These are phyloP conservation scores for Pogonus chalceus DNA, from an alignment of 1,140 invertebrate genomes.

Conservation along the genomic window DNA sequence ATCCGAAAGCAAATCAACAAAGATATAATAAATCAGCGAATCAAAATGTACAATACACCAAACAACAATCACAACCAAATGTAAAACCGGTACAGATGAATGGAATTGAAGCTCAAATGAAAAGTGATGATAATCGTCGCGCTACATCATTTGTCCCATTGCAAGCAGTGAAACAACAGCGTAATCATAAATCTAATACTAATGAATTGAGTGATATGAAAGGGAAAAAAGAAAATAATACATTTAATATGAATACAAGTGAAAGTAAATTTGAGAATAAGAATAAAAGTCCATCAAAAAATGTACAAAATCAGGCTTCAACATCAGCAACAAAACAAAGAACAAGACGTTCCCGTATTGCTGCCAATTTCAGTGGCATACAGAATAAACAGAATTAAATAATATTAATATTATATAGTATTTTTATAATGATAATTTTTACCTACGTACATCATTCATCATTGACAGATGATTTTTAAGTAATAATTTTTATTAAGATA, in stretches of 20 bases:
- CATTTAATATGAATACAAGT: no score
- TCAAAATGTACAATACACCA: neutral
- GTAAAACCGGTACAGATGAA: constrained; percentile 11
- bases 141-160: constrained; percentile 35
- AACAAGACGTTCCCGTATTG: constrained; percentile 12
- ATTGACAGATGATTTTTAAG: no score
- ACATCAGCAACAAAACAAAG: neutral
- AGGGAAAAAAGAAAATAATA: no score
- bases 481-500: no score
- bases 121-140: neutral
- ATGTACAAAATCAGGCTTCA: neutral
- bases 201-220: constrained; percentile 7
- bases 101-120: neutral
- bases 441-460: no score
- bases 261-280: no score
- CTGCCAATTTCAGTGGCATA: constrained; percentile 13
- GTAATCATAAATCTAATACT: constrained; percentile 19
- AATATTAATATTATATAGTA: neutral
- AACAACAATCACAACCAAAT: constrained; percentile 13
- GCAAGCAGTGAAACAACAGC: constrained; percentile 38
- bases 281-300: no score
- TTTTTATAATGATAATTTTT: no score
- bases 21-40: constrained; percentile 17
- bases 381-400: neutral
- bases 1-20: constrained; percentile 4